Evolutionary conservation across 2,888 invertebrate species (phyloP), one percentile per base, ranked within the genome.

Genomic region (Conchocele bisecta): DNA sequence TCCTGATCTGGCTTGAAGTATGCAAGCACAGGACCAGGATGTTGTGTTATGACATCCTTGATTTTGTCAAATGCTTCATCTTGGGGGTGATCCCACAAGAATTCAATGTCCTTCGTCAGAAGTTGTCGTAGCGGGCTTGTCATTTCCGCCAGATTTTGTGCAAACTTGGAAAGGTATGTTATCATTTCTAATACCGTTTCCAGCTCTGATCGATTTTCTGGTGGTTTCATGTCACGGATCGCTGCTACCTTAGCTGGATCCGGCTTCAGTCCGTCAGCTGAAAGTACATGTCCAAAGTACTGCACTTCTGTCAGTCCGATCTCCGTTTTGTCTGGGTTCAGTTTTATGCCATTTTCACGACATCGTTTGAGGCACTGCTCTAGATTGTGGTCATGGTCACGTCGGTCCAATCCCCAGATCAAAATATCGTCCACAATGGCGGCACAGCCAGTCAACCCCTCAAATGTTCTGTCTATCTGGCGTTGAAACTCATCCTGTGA

Each of bases 91-190:
- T 57, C 59, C 59, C 59, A 64, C 5, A 6, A 3, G 39, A 68
- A 75, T 5, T 68, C 57, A 26, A 54, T 29, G 13, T 70, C 46
- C n/a, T 70, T 68, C 2, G 4, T 9, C 2, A 73, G 13, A 0
- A 73, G 22, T 7, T 28, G 22, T 2, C 61, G 26, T 42, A 76
- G 17, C 4, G 73, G 74, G 29, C 33, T 65, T 1, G 64, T 64
- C 1, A 67, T 42, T 11, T 67, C 61, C 1, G 66, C 37, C 9
- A 76, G 37, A 28, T 76, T 68, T 22, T 61, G 61, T 6, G 48
- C 57, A 53, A 71, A 76, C 50, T 63, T 74, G 2, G 68, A 24
- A n/a, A 68, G 37, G 35, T 74, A 75, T 5, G 39, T 66, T 6
- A 72, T 24, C 73, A 70, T 68, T 0, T 70, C 74, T 11, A 75